Evolutionary conservation across 2,797 vertebrate genomes (phyloP).

Genomic region (Coendou prehensilis): DNA sequence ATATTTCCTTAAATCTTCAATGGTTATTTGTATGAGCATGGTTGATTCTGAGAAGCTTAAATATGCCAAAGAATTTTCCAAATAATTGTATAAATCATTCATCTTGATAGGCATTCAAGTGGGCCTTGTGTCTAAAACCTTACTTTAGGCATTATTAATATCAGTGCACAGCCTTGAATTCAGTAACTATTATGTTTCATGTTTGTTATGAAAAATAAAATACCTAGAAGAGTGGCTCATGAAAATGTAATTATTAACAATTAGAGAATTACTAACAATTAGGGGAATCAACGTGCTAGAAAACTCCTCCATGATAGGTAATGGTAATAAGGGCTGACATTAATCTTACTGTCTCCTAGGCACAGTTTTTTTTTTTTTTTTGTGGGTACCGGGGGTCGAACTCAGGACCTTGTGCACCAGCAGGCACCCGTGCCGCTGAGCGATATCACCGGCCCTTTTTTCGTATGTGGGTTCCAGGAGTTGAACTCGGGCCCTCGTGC

Average conservation of each 20-base stretch:
- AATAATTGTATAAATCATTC: conserved; percentile 34
- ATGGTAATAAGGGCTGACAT: background rate
- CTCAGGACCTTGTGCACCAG: no score
- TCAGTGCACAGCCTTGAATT: background rate
- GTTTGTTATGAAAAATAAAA: conserved; percentile 67
- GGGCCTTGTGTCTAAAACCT: conserved; percentile 18
- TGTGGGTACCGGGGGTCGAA: no score
- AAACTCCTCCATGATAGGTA: background rate
- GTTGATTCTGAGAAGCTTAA: conserved; percentile 41
- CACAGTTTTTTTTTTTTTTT: background rate
- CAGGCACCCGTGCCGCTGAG: no score
- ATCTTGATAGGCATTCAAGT: conserved; percentile 29
- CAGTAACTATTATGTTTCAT: conserved; percentile 28
- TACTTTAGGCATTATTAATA: background rate
- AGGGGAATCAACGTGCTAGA: background rate
- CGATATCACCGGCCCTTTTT: no score
- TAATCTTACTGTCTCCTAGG: background rate
- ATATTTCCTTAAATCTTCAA: background rate
- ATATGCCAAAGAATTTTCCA: conserved; percentile 15
- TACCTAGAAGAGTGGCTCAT: background rate
- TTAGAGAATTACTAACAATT: background rate
- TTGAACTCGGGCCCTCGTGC: no score
- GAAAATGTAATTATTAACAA: conserved; percentile 54
- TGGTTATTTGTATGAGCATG: conserved; percentile 5
- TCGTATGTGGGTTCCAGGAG: no score